phyloP scores from a whole-genome alignment of 2,113 vertebrate genomes.

The Strigops habroptila region DNA sequence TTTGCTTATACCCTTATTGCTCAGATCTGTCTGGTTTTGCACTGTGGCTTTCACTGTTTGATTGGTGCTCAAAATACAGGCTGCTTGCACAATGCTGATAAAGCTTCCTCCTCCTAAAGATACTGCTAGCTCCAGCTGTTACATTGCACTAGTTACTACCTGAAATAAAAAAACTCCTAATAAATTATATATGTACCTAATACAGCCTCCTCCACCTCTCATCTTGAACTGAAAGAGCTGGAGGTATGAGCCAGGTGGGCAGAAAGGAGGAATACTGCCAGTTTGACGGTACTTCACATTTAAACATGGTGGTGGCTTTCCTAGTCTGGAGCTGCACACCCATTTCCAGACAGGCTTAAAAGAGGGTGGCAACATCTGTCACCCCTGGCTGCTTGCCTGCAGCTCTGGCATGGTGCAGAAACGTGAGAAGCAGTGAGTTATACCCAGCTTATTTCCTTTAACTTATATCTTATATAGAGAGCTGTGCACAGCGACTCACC shows the following conservation, averaged over 20 bases:
- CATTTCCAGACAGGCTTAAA: not conserved
- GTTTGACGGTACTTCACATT: not conserved
- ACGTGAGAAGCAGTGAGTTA: not conserved
- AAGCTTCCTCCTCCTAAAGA: not conserved
- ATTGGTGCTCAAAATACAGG: not conserved
- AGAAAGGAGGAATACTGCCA: not conserved
- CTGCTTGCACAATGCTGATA: not conserved
- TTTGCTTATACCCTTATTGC: not conserved
- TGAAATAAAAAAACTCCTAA: not conserved
- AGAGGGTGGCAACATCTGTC: not conserved
- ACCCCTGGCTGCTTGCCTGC: not conserved
- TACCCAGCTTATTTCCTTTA: not conserved
- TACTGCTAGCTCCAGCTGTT: not conserved
- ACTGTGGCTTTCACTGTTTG: not conserved
- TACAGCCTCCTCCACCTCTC: not conserved
- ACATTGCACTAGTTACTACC: not conserved
- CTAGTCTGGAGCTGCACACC: not conserved
- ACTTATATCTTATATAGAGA: not conserved
- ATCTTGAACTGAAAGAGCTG: not conserved
- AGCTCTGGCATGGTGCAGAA: not conserved
- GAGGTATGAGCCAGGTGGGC: not conserved
- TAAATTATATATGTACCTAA: not conserved
- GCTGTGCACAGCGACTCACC: not conserved
- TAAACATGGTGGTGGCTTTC: not conserved
- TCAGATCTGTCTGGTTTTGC: not conserved